Evolutionary conservation across 30 jellyfish, hydroid and myxozoan species (phyloP), one percentile per base, ranked within the genome.

Genomic region (Turritopsis dohrnii): DNA sequence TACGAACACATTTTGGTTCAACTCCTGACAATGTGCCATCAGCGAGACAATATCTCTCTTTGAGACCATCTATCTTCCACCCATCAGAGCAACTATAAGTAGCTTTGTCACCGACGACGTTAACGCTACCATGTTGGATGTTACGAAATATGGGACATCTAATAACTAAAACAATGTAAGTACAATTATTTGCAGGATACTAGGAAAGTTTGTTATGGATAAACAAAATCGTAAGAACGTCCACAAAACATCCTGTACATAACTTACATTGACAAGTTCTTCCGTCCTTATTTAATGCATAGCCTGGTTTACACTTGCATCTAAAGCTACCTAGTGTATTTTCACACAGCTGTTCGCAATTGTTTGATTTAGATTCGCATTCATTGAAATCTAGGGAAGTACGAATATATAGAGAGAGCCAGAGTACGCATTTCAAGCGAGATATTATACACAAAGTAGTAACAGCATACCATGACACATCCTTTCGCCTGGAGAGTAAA

Each of bases 21-120:
- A 54, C 52, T 20, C 98, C 98, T 19, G 96, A 84, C 98, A 96
- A 93, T 25, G 84, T 41, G 27, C 91, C 91, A 75, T 85, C 96
- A 9, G 98, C 96, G 17, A 41, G 90, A 72, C 98, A 93, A 3
- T 79, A 21, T 52, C 98, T 82, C 52, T 72, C 73, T n/a, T 66
- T 53, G 28, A 86, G 84, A 4, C 98, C 98, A 81, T 85, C 81
- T 21, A 93, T 74, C 66, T 85, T 85, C 80, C 85, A 93, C 18
- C 98, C 96, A 26, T 95, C 60, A 52, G 74, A 22, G 81, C 98
- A 93, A 22, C 72, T 88, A 82, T 84, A 93, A 18, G 94, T 73
- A 21, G 89, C 94, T 4, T 54, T 83, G 1, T 91, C 89, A 65
- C 82, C 31, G 0, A 83, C 87, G 75, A 82, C 69, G 18, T 66